A percentile compares a stretch with the other conserved stretches of the same genome.
Evolutionary conservation across 2,113 vertebrate genomes (phyloP).

Genomic region (Oryctolagus cuniculus): DNA sequence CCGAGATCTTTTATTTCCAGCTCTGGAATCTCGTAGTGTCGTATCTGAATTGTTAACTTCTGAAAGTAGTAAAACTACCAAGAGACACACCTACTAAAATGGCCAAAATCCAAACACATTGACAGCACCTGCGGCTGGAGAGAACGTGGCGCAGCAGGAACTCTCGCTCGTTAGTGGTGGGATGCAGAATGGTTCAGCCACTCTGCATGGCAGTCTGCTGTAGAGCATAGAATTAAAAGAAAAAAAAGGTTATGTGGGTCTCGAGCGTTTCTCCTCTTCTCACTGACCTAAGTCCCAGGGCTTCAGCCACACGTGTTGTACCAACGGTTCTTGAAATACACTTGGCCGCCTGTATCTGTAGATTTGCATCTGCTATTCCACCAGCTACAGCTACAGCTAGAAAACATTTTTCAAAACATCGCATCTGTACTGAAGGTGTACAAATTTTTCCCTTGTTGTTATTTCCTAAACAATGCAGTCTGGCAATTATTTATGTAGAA

Average conservation of each 20-base stretch:
- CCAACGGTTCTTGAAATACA: not conserved
- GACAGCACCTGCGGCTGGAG: not conserved
- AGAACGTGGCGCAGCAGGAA: not conserved
- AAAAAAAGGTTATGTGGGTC: not conserved
- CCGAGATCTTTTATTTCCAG: not conserved
- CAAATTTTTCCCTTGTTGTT: not conserved
- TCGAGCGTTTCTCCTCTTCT: slow-evolving; percentile 3
- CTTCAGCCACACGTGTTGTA: not conserved
- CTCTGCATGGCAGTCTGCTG: not conserved
- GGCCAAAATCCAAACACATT: not conserved
- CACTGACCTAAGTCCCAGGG: not conserved
- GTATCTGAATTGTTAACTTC: not conserved
- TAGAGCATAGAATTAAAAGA: too few species aligned
- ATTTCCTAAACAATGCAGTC: not conserved
- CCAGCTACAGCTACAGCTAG: too few species aligned
- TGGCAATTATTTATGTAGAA: not conserved
- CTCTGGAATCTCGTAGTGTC: slow-evolving; percentile 10
- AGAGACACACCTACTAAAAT: not conserved
- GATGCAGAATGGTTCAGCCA: not conserved
- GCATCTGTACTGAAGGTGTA: not conserved
- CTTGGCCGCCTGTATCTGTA: not conserved
- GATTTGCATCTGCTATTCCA: not conserved
- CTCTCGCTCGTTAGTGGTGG: not conserved
- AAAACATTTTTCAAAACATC: not conserved
- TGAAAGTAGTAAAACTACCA: not conserved